A percentile compares a stretch with the other conserved stretches of the same genome.
These are phyloP conservation scores for Sebastes paucispinis DNA, from an alignment of 2,797 vertebrate species.

Conservation along the genomic window DNA sequence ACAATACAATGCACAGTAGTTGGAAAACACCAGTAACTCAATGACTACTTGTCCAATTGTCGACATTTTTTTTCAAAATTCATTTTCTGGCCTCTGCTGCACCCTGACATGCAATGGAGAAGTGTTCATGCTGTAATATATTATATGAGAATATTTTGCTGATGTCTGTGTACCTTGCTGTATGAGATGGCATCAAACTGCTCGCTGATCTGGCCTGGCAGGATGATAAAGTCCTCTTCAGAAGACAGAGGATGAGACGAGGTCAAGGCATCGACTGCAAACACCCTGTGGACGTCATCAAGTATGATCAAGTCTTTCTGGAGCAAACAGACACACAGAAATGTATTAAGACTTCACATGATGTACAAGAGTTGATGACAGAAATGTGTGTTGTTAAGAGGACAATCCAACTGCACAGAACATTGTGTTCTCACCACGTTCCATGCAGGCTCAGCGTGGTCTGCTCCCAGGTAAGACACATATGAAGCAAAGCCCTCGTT, in stretches of 20 bases:
- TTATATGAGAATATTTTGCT: neutral
- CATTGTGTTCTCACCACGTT: slow-evolving; percentile 80
- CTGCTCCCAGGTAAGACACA: slow-evolving; percentile 89
- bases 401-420: neutral
- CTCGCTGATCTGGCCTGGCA: slow-evolving; percentile 87
- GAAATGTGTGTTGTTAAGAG: neutral
- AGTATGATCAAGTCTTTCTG: slow-evolving; percentile 91
- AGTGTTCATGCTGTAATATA: neutral
- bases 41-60: neutral
- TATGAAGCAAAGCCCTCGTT: slow-evolving; percentile 96
- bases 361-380: neutral
- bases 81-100: neutral
- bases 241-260: slow-evolving; percentile 90
- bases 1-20: neutral
- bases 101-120: neutral
- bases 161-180: slow-evolving; percentile 54
- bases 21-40: neutral
- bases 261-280: slow-evolving; percentile 85
- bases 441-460: slow-evolving; percentile 82
- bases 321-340: slow-evolving; percentile 8
- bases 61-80: neutral
- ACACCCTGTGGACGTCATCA: slow-evolving; percentile 82
- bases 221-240: slow-evolving; percentile 79
- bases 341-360: neutral
- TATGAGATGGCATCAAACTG: slow-evolving; percentile 90